Base-by-base conservation (phyloP, 1,140 invertebrate species). In the Calycopis cecrops region DNA sequence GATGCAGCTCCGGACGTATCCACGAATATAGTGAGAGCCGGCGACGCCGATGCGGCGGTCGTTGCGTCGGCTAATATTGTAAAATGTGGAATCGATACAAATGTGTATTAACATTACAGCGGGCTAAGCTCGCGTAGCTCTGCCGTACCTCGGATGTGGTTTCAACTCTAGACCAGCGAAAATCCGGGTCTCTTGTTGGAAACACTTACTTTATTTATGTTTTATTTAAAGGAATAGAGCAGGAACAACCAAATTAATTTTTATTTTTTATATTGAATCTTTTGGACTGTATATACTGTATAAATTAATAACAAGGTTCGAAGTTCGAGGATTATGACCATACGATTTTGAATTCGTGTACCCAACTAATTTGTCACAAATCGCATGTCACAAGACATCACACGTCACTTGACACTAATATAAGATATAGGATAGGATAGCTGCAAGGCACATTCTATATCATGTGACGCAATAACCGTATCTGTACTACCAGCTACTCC, bases 11-110 rank as follows among this genome's bases (percentile, higher is more conserved):
- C 14, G 12, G 17, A 14, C 12, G 4, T 14, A 12, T 40, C 4
- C 14, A 16, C 9, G 9, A 44, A 40, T 16, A 40, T 12, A 7
- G 38, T 14, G 12, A 12, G 6, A 14, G n/a, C 38, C n/a, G 1
- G 8, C 6, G 38, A 14, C 38, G 7, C 38, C 12, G 40, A 16
- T 28, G 6, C 21, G 6, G 40, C 14, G 40, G 40, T 44, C 40
- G 14, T 16, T 44, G 40, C 40, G 17, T 44, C 40, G 17, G 40
- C 9, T 44, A 44, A 16, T 16, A 44, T 12, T 16, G 16, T 44
- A 9, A 14, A 44, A 44, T 44, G 40, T 44, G 40, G 17, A 44
- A 44, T 44, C 40, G 17, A 44, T 44, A 44, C 40, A 44, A 44
- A 44, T 44, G 17, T 44, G 9, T 44, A 16, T 44, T 16, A 44